Base-by-base conservation (phyloP, 2,797 vertebrate species). In the Arnoldichthys spilopterus region DNA sequence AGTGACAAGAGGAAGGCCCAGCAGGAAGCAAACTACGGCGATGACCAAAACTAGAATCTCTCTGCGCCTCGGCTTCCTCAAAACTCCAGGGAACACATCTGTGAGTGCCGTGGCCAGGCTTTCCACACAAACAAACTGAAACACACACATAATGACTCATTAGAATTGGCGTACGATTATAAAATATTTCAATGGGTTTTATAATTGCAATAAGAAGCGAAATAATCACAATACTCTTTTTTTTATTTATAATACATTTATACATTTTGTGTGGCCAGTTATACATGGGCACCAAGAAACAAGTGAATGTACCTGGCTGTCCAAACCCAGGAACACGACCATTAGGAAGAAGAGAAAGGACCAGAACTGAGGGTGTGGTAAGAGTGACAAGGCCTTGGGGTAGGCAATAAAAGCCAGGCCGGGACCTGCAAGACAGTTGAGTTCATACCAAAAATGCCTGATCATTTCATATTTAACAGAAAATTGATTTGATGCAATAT, bases 271-370 rank as follows among this genome's bases (percentile, higher is more conserved):
- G 6, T 2, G 2, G 51, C 47, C 6, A 1, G 12, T 12, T 1
- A 37, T 28, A 58, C n/a, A 51, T n/a, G n/a, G 1, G 34, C 34
- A 6, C 16, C 2, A 3, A 6, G 12, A 64, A 9, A 13, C 30
- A 1, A 6, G 9, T 53, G 20, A 24, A 18, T 15, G 6, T 87
- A 98, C 97, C 95, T 99, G 97, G 79, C 91, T 95, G 88, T 98
- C 95, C 61, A 99, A 91, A 53, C 94, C 95, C 49, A 98, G 84
- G 85, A 98, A 94, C 77, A 99, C 82, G 64, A 98, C 56, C 96
- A 97, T 97, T 82, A 98, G 80, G 90, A 99, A 99, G 92, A 99
- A 98, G 15, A 99, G 93, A 68, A 97, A 93, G 13, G 96, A 91
- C 97, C 97, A 99, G 83, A 98, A 93, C 43, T 92, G 93, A 4